A percentile compares a stretch with the other conserved stretches of the same genome.
phyloP scores from a whole-genome alignment of 2,113 vertebrate genomes.

The Plotosus lineatus region DNA sequence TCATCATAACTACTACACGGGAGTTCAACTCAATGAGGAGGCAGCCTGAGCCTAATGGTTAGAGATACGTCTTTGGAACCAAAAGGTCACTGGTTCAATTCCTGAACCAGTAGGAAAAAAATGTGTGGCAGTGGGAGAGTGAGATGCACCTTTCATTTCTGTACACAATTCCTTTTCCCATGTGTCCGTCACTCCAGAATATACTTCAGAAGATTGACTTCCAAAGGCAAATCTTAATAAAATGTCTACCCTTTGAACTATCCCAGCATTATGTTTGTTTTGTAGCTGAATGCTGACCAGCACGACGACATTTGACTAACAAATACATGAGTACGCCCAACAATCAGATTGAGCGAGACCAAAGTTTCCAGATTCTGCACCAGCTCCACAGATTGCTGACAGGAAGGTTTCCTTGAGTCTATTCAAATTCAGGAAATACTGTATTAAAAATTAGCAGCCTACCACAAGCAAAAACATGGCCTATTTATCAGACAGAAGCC shows the following conservation, averaged over 20 bases:
- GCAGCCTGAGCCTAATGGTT: too few relatives aligned
- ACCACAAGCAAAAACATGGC: not conserved
- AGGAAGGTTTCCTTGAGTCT: not conserved
- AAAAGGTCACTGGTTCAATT: too few relatives aligned
- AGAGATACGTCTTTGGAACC: too few relatives aligned
- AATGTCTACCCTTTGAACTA: not conserved
- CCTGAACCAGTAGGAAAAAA: too few relatives aligned
- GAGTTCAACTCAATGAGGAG: not conserved
- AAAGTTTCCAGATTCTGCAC: not conserved
- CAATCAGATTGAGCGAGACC: not conserved
- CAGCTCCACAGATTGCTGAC: not conserved
- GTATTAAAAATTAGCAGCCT: not conserved
- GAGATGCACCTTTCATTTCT: too few relatives aligned
- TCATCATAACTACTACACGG: not conserved
- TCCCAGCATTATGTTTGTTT: not conserved
- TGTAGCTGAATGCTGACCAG: not conserved
- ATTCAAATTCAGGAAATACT: not conserved
- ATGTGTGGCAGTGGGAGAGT: too few relatives aligned
- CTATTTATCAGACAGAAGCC: not conserved
- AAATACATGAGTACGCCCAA: not conserved
- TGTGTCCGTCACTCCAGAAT: not conserved
- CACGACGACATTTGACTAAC: not conserved
- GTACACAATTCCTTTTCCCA: not conserved
- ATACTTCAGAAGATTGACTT: not conserved
- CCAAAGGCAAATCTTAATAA: not conserved